Conservation (phyloP, 2,888 invertebrate genomes). For the Abscondita cerata region DNA sequence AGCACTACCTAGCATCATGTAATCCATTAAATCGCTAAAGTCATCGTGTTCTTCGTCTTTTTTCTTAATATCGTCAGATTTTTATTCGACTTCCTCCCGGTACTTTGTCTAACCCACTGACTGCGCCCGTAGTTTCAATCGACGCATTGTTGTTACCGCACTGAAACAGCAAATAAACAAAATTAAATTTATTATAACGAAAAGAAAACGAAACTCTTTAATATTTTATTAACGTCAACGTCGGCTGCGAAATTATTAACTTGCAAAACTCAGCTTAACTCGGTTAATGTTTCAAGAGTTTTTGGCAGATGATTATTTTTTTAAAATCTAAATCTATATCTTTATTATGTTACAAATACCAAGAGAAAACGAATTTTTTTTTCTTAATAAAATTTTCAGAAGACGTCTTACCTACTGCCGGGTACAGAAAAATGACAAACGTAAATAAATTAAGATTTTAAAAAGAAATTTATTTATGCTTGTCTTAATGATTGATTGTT, state of each 20-base stretch:
- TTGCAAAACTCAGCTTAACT: background rate
- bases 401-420: too few species aligned
- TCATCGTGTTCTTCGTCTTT: conserved; percentile 60
- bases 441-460: too few species aligned
- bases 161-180: conserved; percentile 5
- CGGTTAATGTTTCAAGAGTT: background rate
- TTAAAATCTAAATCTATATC: too few species aligned
- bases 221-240: background rate
- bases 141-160: conserved; percentile 53
- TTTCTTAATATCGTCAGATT: conserved; percentile 7
- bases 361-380: too few species aligned
- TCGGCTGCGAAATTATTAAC: conserved; percentile 6
- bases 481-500: too few species aligned
- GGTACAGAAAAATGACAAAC: too few species aligned
- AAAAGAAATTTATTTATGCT: too few species aligned
- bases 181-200: background rate
- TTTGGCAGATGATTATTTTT: too few species aligned
- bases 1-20: conserved; percentile 61
- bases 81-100: conserved; percentile 7
- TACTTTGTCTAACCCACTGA: conserved; percentile 20
- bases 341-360: too few species aligned
- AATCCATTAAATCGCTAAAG: conserved; percentile 67
- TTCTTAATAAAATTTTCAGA: too few species aligned
- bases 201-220: background rate
- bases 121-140: conserved; percentile 38